Base-by-base conservation (phyloP, 2,888 invertebrate species). In the Nomada fabriciana region DNA sequence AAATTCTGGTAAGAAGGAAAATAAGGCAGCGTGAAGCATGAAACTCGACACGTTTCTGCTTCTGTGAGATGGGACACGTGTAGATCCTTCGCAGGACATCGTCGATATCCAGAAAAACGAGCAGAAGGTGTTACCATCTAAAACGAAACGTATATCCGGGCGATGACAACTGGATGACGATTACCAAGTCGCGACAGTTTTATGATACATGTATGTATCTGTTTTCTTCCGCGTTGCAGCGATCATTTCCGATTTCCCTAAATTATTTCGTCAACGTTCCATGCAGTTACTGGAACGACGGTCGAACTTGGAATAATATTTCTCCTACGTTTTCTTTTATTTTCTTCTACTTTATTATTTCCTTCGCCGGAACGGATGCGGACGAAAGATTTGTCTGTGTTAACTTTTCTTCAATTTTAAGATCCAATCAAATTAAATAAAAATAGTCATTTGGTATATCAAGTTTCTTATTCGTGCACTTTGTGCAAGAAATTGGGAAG, bases 161-260 rank as follows among this genome's bases (percentile, higher is more conserved):
- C 57, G 86, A 80, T 73, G 86, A 86, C 86, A 86, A 65, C 71
- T 36, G 50, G 52, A 43, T 79, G 86, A 86, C 87, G 76, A 68
- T 20, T 76, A 11, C 75, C 76, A 60, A 25, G 65, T 67, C 69
- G 77, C 82, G 76, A 84, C 74, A 80, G 83, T 55, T 78, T 80
- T 74, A 61, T 36, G 36, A 7, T 7, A 36, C 52, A 18, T 9
- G 4, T 60, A 68, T 53, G 63, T 61, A 11, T 47, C 57, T 60
- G 70, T 55, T 47, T 42, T 50, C 47, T 43, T 23, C 15, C 23
- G 7, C 50, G 18, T 11, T 23, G 15, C 42, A 25, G 11, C 23
- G 52, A 53, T 64, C 64, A 76, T 82, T 80, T 80, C 81, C 75
- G 59, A 82, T 76, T 67, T 76, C 72, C 68, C 68, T 70, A 63